Evolutionary conservation across 2,113 vertebrate genomes (phyloP).

Genomic region (Channa maculata): DNA sequence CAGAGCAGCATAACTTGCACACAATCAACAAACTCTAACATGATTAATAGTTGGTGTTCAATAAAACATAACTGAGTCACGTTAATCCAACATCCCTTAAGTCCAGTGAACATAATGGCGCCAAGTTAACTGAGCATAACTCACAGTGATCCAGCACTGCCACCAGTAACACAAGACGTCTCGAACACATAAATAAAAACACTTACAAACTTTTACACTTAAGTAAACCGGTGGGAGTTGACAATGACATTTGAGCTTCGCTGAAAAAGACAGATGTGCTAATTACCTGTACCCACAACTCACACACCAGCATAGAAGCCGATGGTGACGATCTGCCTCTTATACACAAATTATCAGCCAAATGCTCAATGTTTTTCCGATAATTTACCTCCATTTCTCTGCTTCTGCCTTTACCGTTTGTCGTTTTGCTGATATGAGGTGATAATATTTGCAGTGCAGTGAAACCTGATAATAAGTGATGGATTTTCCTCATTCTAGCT

Average conservation of each 20-base stretch:
- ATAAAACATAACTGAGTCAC: too few species aligned
- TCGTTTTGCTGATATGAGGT: conserved; percentile 1
- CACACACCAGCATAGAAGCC: neutral
- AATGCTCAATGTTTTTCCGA: conserved; percentile 31
- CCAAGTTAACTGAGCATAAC: too few species aligned
- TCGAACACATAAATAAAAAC: neutral
- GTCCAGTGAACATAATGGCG: too few species aligned
- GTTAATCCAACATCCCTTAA: too few species aligned
- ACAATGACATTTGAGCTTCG: too few species aligned
- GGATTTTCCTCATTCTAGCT: conserved; percentile 17
- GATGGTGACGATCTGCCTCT: neutral
- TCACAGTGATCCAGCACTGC: neutral
- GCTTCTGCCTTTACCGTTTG: conserved; percentile 30
- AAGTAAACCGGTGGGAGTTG: neutral
- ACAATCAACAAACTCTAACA: too few species aligned
- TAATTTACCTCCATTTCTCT: conserved; percentile 2
- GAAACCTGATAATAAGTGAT: conserved; percentile 12
- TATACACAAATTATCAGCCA: conserved; percentile 19
- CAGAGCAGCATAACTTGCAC: too few species aligned
- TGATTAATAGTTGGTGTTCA: too few species aligned
- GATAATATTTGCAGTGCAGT: conserved; percentile 44
- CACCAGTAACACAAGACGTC: neutral
- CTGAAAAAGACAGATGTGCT: too few species aligned
- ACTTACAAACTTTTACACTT: too few species aligned
- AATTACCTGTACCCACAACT: too few species aligned